Evolutionary conservation across 1,140 invertebrate genomes (phyloP), one percentile per base, ranked within the genome.

Genomic region (Branchinecta lindahli): DNA sequence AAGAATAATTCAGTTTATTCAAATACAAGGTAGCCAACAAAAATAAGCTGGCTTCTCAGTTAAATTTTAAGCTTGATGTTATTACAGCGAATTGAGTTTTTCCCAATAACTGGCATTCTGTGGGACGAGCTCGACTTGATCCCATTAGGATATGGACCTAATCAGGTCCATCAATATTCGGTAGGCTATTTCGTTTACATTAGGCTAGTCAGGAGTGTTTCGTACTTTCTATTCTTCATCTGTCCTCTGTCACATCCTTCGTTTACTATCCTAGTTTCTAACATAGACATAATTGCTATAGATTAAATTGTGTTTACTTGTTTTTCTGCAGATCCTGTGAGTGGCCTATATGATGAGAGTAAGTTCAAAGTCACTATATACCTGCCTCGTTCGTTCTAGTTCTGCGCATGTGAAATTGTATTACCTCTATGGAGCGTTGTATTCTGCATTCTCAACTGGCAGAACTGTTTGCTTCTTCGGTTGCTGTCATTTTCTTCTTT

Each of bases 221-320:
- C 71, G 68, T 66, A 69, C 70, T 67, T 46, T 67, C 68, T 69
- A 45, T 66, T 8, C 68, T 45, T 67, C 52, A 44, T 46, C 70
- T 70, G 46, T 65, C 68, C 71, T 69, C 71, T 73, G 71, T 73
- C 71, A 71, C 72, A 71, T 68, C 66, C 47, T 73, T 46, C 67
- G 67, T 52, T 70, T 45, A 20, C 21, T 20, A 68, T 18, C 47
- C 61, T 61, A 52, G 46, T 70, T 70, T 66, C 46, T 66, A 15
- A 18, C 65, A 45, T 45, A 33, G 46, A n/a, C 61, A 65, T 20
- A 15, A 65, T 65, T 65, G 61, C 20, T 65, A 65, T 20, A 15
- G 61, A 65, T n/a, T n/a, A 33, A 33, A 33, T 33, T 33, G 33
- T 61, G 44, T 69, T 69, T 69, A 46, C 68, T 69, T 45, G 45